phyloP scores from a whole-genome alignment of 1,140 invertebrate species.

The Amyelois transitella region DNA sequence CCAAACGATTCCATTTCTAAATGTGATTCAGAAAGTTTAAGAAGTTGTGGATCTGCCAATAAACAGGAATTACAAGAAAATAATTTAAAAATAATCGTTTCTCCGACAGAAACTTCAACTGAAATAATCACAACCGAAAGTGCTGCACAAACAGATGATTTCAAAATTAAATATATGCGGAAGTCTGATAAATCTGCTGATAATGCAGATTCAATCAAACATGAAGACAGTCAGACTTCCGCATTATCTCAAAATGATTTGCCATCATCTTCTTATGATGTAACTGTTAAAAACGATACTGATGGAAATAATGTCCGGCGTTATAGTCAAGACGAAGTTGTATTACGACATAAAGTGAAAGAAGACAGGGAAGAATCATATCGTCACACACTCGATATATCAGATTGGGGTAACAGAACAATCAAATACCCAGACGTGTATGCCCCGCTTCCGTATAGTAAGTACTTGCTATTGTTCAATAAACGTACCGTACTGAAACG shows the following conservation, averaged over 20 bases:
- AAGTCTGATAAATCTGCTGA: slow-evolving; percentile 28
- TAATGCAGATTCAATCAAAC: not conserved
- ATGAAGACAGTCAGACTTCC: not conserved
- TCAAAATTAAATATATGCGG: slow-evolving; percentile 41
- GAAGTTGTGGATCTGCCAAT: slow-evolving; percentile 32
- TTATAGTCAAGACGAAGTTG: not conserved
- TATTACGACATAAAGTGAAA: not conserved
- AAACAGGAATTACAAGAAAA: slow-evolving; percentile 6
- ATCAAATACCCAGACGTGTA: slow-evolving; percentile 65
- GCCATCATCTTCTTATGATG: not conserved
- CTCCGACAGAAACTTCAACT: not conserved
- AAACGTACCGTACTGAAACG: not conserved
- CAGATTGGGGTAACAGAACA: slow-evolving; percentile 56
- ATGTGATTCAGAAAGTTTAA: slow-evolving; percentile 52
- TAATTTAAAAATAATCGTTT: not conserved
- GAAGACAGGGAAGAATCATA: slow-evolving; percentile 6
- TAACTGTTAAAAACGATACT: not conserved
- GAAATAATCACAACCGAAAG: not conserved
- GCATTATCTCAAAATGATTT: not conserved
- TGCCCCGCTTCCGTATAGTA: slow-evolving; percentile 63
- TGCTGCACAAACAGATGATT: slow-evolving; percentile 53
- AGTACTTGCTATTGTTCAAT: slow-evolving; percentile 24
- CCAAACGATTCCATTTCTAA: slow-evolving; percentile 52
- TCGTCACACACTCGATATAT: slow-evolving; percentile 51
- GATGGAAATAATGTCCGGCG: not conserved